These are phyloP conservation scores for Malacoraja senta DNA, from an alignment of 2,797 vertebrate species.

Conservation along the genomic window DNA sequence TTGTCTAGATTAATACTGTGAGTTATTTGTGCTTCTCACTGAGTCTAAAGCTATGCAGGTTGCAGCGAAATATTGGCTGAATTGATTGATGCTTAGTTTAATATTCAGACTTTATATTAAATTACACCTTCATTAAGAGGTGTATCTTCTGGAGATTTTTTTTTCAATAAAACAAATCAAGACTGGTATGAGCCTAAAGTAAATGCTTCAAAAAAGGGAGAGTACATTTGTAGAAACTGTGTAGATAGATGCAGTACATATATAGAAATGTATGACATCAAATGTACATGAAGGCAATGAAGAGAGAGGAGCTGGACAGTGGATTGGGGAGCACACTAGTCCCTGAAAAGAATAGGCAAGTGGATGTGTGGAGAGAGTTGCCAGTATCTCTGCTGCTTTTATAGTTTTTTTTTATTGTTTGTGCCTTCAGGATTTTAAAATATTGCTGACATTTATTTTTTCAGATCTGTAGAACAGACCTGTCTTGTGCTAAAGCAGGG, in stretches of 20 bases:
- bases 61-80: conserved; percentile 5
- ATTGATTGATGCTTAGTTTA: background rate
- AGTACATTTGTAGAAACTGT: too few species aligned
- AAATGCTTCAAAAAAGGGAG: background rate
- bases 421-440: conserved; percentile 14
- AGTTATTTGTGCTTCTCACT: background rate
- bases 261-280: too few species aligned
- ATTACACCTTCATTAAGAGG: background rate
- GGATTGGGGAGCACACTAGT: background rate
- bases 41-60: background rate
- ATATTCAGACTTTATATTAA: background rate
- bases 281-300: background rate
- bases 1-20: background rate
- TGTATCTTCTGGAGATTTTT: background rate
- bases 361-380: background rate
- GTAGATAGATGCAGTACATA: background rate
- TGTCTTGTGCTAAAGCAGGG: conserved; percentile 25
- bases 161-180: background rate
- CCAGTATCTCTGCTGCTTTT: conserved; percentile 28
- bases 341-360: too few species aligned
- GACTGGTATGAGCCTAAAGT: too few species aligned
- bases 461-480: conserved; percentile 37
- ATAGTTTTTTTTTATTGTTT: background rate
- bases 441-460: conserved; percentile 32
- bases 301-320: background rate